These are phyloP conservation scores for Trinorchestia longiramus DNA, from an alignment of 1,140 invertebrate genomes.

Conservation along the genomic window DNA sequence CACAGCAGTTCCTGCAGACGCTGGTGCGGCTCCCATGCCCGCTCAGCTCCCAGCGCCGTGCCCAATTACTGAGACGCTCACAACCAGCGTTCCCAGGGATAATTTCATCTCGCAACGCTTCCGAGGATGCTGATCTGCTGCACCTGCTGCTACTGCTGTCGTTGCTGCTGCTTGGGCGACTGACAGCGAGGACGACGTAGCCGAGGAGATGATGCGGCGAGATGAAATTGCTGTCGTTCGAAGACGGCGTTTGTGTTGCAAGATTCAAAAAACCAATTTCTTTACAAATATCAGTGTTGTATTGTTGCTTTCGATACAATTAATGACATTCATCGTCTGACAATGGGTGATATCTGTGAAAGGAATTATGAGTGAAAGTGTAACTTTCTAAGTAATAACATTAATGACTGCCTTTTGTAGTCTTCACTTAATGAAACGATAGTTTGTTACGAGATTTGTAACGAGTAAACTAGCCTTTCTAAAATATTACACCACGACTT, in stretches of 20 bases:
- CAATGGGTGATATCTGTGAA: background rate
- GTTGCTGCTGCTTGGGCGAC: background rate
- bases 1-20: background rate
- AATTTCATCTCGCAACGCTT: slow-evolving; percentile 32
- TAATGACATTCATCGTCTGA: background rate
- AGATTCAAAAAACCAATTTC: background rate
- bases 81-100: slow-evolving; percentile 41
- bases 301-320: background rate
- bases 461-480: background rate
- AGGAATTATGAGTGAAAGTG: background rate
- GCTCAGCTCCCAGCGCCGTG: background rate
- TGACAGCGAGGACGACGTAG: background rate
- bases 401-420: background rate
- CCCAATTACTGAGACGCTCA: slow-evolving; percentile 36
- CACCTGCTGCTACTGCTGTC: background rate
- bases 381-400: background rate
- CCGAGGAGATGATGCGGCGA: background rate
- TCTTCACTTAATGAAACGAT: background rate
- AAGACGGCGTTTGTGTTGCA: background rate
- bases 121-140: slow-evolving; percentile 37
- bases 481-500: background rate
- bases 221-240: background rate
- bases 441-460: background rate
- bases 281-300: background rate
- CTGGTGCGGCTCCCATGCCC: slow-evolving; percentile 23